Conservation (phyloP, 2,888 invertebrate genomes). For the Dione juno region DNA sequence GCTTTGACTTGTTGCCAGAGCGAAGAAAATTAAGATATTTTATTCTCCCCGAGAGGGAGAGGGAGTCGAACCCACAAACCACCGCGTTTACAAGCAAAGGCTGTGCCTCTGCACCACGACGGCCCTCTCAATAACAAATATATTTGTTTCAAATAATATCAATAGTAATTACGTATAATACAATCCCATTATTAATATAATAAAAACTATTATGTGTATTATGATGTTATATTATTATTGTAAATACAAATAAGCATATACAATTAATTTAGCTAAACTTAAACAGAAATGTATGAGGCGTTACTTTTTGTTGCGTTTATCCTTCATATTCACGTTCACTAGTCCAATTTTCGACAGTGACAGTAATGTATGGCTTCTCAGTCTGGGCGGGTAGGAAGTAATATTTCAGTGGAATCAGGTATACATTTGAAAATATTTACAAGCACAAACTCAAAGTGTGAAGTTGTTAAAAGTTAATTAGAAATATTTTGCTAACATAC, state of each 20-base stretch:
- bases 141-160: too few species aligned
- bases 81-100: too few species aligned
- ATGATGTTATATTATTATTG: not conserved
- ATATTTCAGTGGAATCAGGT: slow-evolving; percentile 78
- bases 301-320: slow-evolving; percentile 28
- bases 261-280: not conserved
- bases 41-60: too few species aligned
- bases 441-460: slow-evolving; percentile 28
- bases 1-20: too few species aligned
- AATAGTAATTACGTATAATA: too few species aligned
- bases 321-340: slow-evolving; percentile 58
- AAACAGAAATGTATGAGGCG: not conserved
- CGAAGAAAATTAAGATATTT: too few species aligned
- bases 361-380: slow-evolving; percentile 69
- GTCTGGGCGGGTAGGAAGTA: slow-evolving; percentile 65
- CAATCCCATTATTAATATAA: too few species aligned
- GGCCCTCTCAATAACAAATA: too few species aligned
- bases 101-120: too few species aligned
- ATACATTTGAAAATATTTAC: slow-evolving; percentile 79
- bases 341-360: slow-evolving; percentile 69
- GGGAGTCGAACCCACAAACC: too few species aligned
- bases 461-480: slow-evolving; percentile 4
- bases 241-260: slow-evolving; percentile 1
- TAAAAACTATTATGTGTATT: too few species aligned
- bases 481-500: not conserved